Evolutionary conservation across 2,113 vertebrate species (phyloP).

Genomic region (Corvus hawaiiensis): DNA sequence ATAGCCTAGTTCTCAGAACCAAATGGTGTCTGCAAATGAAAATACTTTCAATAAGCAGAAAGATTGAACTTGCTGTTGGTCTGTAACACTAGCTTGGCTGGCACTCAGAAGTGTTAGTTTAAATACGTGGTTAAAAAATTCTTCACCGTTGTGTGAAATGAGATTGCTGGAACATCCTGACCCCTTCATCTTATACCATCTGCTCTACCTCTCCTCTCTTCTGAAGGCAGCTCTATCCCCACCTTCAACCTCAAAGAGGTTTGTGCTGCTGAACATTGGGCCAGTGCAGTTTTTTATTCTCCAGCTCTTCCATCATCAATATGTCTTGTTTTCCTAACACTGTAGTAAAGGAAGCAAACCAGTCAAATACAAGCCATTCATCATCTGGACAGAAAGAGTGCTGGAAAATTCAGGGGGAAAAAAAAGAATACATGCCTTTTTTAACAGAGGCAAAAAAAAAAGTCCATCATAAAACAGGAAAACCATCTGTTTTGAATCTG

Average conservation of each 20-base stretch:
- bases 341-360: not conserved
- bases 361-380: not conserved
- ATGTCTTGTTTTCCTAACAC: not conserved
- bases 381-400: not conserved
- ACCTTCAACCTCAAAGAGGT: not conserved
- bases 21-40: not conserved
- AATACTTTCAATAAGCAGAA: not conserved
- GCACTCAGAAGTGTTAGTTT: not conserved
- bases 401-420: not conserved
- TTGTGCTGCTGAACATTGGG: not conserved
- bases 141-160: not conserved
- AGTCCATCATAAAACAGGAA: not conserved
- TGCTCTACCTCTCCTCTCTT: not conserved
- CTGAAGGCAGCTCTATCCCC: not conserved
- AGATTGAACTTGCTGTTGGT: not conserved
- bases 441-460: not conserved
- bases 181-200: not conserved
- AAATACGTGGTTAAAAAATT: not conserved
- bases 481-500: not conserved
- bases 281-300: not conserved
- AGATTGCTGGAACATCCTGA: not conserved
- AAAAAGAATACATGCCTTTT: not conserved
- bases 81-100: not conserved
- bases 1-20: not conserved
- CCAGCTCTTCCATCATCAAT: not conserved